Percentiles rank a stretch among this genome's conserved stretches.
Evolutionary conservation across 2,888 invertebrate genomes (phyloP).

Genomic region (Drosophila silvestris): DNA sequence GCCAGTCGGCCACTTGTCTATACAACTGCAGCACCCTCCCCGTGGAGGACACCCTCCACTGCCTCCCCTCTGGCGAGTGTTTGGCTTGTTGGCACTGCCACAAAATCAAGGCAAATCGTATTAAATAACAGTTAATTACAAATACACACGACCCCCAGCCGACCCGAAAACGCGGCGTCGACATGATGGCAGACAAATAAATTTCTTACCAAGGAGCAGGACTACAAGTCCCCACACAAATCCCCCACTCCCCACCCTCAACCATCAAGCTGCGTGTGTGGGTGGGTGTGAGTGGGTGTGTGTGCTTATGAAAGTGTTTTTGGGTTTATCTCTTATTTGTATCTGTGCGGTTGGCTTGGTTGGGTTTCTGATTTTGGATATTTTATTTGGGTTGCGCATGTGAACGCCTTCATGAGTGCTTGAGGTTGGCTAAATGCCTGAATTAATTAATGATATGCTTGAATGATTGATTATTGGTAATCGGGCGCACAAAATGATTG

Average conservation of each 20-base stretch:
- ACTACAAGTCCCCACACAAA: background rate
- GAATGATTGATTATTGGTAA: conserved; percentile 72
- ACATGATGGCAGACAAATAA: conserved; percentile 58
- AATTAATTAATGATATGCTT: conserved; percentile 75
- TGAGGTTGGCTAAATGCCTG: conserved; percentile 70
- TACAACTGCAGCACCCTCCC: conserved; percentile 7
- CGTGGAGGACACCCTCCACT: background rate
- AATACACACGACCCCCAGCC: conserved; percentile 53
- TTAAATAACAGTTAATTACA: conserved; percentile 79
- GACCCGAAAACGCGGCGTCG: conserved; percentile 51
- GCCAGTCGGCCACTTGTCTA: conserved; percentile 51
- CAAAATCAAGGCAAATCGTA: conserved; percentile 74
- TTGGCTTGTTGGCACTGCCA: conserved; percentile 49
- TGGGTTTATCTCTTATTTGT: conserved; percentile 52
- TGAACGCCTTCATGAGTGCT: conserved; percentile 49
- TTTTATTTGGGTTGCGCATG: conserved; percentile 15
- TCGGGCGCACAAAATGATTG: conserved; percentile 58
- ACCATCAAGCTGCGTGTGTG: conserved; percentile 16
- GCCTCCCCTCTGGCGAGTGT: conserved; percentile 9
- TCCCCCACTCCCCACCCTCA: background rate
- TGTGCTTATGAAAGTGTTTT: conserved; percentile 39
- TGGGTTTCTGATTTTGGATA: conserved; percentile 11
- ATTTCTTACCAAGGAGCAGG: conserved; percentile 34
- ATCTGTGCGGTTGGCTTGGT: conserved; percentile 30
- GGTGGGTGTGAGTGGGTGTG: conserved; percentile 2